Evolutionary conservation across 2,888 invertebrate genomes (phyloP).

Genomic region (Nomada ruficornis): DNA sequence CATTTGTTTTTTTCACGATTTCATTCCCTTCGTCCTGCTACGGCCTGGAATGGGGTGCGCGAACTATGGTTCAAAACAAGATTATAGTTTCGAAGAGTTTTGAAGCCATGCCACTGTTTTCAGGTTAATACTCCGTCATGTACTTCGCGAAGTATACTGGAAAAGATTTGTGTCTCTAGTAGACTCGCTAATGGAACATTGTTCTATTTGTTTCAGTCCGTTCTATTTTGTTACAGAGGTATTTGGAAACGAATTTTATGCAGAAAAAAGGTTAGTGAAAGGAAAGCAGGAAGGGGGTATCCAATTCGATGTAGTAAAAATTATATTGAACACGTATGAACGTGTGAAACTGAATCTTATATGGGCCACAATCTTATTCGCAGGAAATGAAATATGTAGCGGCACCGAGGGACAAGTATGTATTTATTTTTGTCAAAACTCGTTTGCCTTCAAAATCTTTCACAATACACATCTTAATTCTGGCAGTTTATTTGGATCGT

Average conservation of each 20-base stretch:
- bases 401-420: not conserved
- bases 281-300: too few relatives aligned
- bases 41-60: not conserved
- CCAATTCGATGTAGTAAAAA: too few relatives aligned
- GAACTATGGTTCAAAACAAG: not conserved
- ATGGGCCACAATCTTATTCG: constrained; percentile 1
- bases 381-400: not conserved
- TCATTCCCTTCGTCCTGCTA: not conserved
- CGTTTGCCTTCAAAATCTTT: not conserved
- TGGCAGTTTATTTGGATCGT: not conserved
- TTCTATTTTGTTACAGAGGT: not conserved
- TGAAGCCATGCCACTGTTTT: constrained; percentile 6
- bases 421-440: not conserved
- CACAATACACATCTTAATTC: not conserved
- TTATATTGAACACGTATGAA: too few relatives aligned
- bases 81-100: constrained; percentile 9
- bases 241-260: not conserved
- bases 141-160: constrained; percentile 16
- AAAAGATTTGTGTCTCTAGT: constrained; percentile 16
- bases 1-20: not conserved
- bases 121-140: constrained; percentile 4
- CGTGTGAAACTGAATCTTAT: not conserved
- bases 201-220: not conserved
- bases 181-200: not conserved
- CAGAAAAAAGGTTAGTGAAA: not conserved